Base-by-base conservation (phyloP, 2,888 invertebrate genomes). In the Xanthorhoe designata region DNA sequence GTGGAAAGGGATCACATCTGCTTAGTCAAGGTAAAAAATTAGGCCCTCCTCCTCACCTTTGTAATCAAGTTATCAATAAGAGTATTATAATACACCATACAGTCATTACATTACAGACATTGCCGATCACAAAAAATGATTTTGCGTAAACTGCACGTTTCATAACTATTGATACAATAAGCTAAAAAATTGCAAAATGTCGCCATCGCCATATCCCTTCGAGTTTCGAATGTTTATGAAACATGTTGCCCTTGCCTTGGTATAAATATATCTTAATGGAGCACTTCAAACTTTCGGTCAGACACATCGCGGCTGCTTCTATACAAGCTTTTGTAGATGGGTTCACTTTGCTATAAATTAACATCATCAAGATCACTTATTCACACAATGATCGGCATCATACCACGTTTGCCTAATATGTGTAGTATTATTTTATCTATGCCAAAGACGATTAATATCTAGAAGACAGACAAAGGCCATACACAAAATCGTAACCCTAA, bases 191-290 rank as follows among this genome's bases (percentile, higher is more conserved):
- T 62, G 54, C 47, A 64, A 66, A 61, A 66, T 66, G 52, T 52
- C 55, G 61, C 49, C 55, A 51, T 58, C 52, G 61, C 35, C 55
- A 51, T 61, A 54, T 68, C 71, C 73, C 71, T 71, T 71, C 68
- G 29, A 64, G 65, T 63, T 64, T 64, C 61, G 55, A 62, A 62
- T 64, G 55, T 62, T 59, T 51, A 64, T 17, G 61, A 58, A 66
- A 70, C 69, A 49, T 32, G 65, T 61, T 70, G 65, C 70, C 73
- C 73, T 73, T 73, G 67, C 73, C 73, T 73, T 73, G 67, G 57
- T 60, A 32, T 57, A 66, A 70, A 68, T 64, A 68, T 64, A 62
- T n/a, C n/a, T n/a, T n/a, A 69, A 66, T 63, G 55, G 65, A 63
- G 69, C 67, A 73, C 65, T 68, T 70, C 58, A 63, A 56, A 68